Conservation (phyloP, 2,797 vertebrate genomes). For the Girardinus metallicus region DNA sequence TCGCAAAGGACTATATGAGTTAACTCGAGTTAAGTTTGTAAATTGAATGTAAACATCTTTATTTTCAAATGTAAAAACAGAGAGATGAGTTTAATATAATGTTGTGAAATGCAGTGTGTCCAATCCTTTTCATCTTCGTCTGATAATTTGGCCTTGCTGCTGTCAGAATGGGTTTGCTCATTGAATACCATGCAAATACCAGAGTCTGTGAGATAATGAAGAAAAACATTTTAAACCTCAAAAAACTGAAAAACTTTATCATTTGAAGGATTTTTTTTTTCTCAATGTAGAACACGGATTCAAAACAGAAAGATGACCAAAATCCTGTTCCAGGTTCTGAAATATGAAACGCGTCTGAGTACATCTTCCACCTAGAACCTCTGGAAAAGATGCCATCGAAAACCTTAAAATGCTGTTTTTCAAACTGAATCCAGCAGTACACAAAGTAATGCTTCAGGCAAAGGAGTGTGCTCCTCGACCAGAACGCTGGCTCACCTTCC, state of each 20-base stretch:
- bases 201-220: not conserved
- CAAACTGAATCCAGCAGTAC: not conserved
- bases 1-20: too few relatives aligned
- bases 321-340: not conserved
- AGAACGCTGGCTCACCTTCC: constrained; percentile 83
- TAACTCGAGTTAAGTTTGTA: not conserved
- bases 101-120: not conserved
- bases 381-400: not conserved
- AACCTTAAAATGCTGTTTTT: not conserved
- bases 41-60: not conserved
- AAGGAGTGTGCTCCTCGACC: not conserved
- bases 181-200: not conserved
- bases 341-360: not conserved
- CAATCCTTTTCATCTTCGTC: not conserved
- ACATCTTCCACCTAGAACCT: not conserved
- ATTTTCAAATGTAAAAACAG: not conserved
- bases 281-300: not conserved
- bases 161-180: not conserved
- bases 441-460: not conserved
- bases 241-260: not conserved
- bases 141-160: not conserved
- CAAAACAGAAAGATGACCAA: not conserved
- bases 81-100: not conserved
- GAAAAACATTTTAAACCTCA: not conserved
- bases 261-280: not conserved